phyloP scores from a whole-genome alignment of 2,113 vertebrate genomes.

The Dunckerocampus dactyliophorus region DNA sequence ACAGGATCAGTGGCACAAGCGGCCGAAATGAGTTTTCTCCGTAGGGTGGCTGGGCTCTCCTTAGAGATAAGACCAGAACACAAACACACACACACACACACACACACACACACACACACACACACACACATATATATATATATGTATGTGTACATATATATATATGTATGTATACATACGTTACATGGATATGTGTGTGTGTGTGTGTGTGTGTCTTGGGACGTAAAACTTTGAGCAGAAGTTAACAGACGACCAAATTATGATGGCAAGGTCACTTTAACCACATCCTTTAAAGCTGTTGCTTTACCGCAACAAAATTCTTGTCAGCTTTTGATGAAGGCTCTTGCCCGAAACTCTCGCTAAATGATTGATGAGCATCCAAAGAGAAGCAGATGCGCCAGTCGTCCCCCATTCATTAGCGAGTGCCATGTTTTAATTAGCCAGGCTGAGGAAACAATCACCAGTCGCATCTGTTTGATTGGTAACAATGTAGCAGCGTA shows the following conservation, averaged over 20 bases:
- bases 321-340: not conserved
- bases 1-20: too few species aligned
- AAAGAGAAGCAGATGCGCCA: not conserved
- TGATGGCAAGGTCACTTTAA: not conserved
- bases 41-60: too few species aligned
- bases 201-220: too few species aligned
- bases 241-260: not conserved
- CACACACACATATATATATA: too few species aligned
- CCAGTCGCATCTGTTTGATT: conserved; percentile 41
- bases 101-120: too few species aligned
- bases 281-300: not conserved
- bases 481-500: conserved; percentile 49
- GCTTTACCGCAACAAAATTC: not conserved
- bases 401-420: not conserved
- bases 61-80: too few species aligned
- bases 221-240: not conserved
- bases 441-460: conserved; percentile 29
- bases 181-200: too few species aligned
- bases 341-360: not conserved
- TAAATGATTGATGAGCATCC: conserved; percentile 12
- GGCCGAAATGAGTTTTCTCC: too few species aligned
- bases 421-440: not conserved
- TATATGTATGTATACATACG: too few species aligned
- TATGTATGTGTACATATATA: too few species aligned
- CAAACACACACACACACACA: too few species aligned